Base-by-base conservation (phyloP, 2,113 vertebrate species). In the Lophius piscatorius region DNA sequence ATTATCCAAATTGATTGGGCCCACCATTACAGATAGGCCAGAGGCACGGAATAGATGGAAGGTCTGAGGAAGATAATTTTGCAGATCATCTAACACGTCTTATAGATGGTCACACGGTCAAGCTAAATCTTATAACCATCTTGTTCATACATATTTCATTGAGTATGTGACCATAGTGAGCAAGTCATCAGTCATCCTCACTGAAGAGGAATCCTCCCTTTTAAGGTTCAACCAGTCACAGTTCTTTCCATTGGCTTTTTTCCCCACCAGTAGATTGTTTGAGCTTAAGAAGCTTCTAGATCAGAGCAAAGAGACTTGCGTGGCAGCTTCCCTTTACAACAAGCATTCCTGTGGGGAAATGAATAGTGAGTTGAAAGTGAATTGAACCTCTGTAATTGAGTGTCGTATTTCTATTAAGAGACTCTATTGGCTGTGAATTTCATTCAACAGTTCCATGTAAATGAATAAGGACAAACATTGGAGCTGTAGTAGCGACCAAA, bases 1-100 rank as follows among this genome's bases (percentile, higher is more conserved):
- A 39, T 70, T 71, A 67, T 82, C 51, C 52, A 77, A 71, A 71
- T 78, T 69, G 63, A 70, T 20, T 23, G 46, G 39, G 45, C 16
- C 46, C 14, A 8, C 26, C 42, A 26, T 80, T 66, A 63, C 28
- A 76, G 44, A 55, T 56, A 41, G 67, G n/a, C 64, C 65, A 40
- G 51, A 41, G 56, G 59, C 42, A 3, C 33, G 38, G 34, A 55
- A 4, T 1, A 17, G 35, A 63, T 40, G 22, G 23, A 70, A 29
- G 49, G 20, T 45, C 33, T 33, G 16, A 23, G 20, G 41, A 70
- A 33, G 22, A 75, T n/a, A 56, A 51, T 5, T 46, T 31, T 42
- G 34, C 13, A 57, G 17, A 52, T 62, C n/a, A 47, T 47, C 7
- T 20, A 23, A 47, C 11, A 58, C 24, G 4, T 47, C 26, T n/a